phyloP scores from a whole-genome alignment of 37 sponge, comb jelly and placozoan genomes.

The Oopsacas minuta region DNA sequence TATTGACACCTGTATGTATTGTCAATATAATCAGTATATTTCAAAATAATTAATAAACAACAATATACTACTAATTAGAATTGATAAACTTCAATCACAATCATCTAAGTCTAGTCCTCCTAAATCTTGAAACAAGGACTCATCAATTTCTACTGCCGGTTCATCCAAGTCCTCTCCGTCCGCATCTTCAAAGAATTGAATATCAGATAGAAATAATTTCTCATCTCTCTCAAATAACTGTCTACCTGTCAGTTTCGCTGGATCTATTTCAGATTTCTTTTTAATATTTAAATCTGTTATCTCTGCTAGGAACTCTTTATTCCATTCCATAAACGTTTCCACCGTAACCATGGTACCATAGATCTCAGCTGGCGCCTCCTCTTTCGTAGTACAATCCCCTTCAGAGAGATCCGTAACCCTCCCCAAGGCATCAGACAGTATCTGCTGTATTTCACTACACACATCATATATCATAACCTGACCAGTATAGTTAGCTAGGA shows the following conservation, averaged over 20 bases:
- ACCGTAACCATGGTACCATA: conserved; percentile 57
- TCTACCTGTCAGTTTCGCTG: conserved; percentile 33
- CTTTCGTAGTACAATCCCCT: neutral
- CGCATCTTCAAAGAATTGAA: conserved; percentile 32
- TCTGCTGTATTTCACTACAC: neutral
- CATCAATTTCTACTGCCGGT: conserved; percentile 44
- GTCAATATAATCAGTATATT: too few species aligned
- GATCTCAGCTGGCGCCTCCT: neutral
- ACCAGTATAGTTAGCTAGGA: neutral
- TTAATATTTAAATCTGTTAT: conserved; percentile 5
- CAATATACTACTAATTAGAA: too few species aligned
- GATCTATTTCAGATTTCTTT: neutral
- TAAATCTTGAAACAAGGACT: conserved; percentile 53
- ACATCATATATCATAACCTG: conserved; percentile 7
- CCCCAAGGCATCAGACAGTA: neutral
- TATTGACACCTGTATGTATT: too few species aligned
- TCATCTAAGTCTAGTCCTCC: conserved; percentile 35
- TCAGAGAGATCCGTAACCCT: neutral
- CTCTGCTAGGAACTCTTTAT: conserved; percentile 44
- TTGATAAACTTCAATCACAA: neutral
- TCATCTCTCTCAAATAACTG: conserved; percentile 75
- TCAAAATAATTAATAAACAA: too few species aligned
- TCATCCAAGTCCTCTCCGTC: neutral
- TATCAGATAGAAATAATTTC: conserved; percentile 58
- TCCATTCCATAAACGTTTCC: conserved; percentile 63